Base-by-base conservation (phyloP, 2,888 invertebrate species). In the Pristionchus maxplancki region DNA sequence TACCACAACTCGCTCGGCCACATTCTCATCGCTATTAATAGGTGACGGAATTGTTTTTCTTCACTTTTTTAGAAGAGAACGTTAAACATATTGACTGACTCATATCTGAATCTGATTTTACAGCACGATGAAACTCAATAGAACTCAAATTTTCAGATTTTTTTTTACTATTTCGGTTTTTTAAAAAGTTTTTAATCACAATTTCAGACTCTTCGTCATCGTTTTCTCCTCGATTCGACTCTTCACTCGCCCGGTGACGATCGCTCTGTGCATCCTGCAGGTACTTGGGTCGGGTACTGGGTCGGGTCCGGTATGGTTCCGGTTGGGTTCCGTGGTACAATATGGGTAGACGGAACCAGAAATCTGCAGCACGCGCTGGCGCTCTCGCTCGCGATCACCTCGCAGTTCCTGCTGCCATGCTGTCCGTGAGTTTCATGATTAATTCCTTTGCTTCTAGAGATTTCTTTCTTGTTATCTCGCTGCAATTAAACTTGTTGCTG, bases 1-100 rank as follows among this genome's bases (percentile, higher is more conserved):
- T 81, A 81, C 48, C 81, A 81, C 81, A 81, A 81, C 20, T 81
- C 81, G 50, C 81, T 81, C 81, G 31, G 48, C 15, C 81, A 81
- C 50, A 81, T 81, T 13, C 50, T 81, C 28, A 31, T 81, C 15
- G 81, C 81, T n/a, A 48, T 81, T 15, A 81, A 81, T 31, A 44
- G 81, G 81, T 81, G 2, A 28, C 3, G n/a, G n/a, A n/a, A n/a
- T n/a, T n/a, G n/a, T n/a, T n/a, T 31, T 71, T 17, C 71, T 8
- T 62, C 28, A 62, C 24, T 62, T 62, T 28, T 9, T 62, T 9
- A 11, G 28, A 28, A 28, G n/a, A 24, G 13, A 62, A 62, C 24
- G n/a, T 8, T 3, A 20, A 62, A 62, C 3, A 28, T 11, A 62
- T 62, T 28, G n/a, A n/a, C n/a, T n/a, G n/a, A n/a, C n/a, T n/a